phyloP scores from a whole-genome alignment of 2,888 invertebrate genomes.

The Microplitis manilae region DNA sequence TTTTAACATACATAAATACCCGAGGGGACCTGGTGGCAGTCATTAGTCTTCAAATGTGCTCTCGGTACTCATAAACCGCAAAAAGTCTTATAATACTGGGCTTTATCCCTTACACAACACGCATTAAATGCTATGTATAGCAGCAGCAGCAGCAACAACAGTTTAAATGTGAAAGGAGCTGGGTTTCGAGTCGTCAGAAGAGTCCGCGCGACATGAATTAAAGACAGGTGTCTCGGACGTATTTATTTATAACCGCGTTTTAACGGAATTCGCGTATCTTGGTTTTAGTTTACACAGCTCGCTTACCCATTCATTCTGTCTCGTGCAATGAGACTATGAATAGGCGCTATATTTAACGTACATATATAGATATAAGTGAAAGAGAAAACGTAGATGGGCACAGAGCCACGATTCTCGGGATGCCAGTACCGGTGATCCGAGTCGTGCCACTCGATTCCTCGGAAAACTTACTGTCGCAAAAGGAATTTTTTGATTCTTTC shows the following conservation, averaged over 20 bases:
- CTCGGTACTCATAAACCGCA: neutral
- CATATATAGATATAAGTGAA: neutral
- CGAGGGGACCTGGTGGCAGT: neutral
- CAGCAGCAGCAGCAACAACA: neutral
- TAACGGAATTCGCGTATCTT: constrained; percentile 27
- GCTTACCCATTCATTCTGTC: constrained; percentile 30
- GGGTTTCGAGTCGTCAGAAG: too few species aligned
- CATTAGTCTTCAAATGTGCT: neutral
- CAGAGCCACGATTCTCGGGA: constrained; percentile 32
- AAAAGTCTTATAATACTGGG: neutral
- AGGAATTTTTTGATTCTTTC: constrained; percentile 10
- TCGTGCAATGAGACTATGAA: constrained; percentile 23
- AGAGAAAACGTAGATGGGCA: neutral
- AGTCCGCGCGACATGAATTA: neutral
- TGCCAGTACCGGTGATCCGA: constrained; percentile 16
- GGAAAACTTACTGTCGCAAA: constrained; percentile 19
- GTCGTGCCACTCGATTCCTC: neutral
- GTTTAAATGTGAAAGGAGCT: constrained; percentile 19
- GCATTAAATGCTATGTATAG: neutral
- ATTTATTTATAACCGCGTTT: constrained; percentile 40
- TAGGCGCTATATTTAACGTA: constrained; percentile 34
- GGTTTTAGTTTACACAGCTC: constrained; percentile 21
- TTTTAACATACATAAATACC: neutral
- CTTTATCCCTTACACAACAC: neutral
- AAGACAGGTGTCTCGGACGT: constrained; percentile 6